phyloP scores from a whole-genome alignment of 2,797 vertebrate species.

The Avahi laniger region DNA sequence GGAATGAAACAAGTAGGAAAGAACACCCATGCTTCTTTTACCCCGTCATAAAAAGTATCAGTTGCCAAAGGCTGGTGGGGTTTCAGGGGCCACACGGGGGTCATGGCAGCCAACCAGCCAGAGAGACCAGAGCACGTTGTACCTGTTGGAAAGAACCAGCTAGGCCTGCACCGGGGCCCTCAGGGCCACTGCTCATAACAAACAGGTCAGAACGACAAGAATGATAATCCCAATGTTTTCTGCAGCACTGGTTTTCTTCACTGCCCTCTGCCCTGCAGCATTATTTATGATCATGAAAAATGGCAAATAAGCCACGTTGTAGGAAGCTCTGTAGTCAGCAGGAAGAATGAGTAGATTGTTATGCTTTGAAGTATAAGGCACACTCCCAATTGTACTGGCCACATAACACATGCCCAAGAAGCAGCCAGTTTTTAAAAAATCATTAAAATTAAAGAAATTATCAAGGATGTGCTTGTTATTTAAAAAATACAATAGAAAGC shows the following conservation, averaged over 20 bases:
- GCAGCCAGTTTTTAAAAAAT: not conserved
- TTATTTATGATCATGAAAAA: not conserved
- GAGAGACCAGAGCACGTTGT: accelerated
- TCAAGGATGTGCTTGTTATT: not conserved
- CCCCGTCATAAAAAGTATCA: not conserved
- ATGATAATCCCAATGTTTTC: not conserved
- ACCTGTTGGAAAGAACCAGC: not conserved
- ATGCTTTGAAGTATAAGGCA: not conserved
- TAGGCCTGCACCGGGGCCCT: not conserved
- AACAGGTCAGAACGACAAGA: not conserved
- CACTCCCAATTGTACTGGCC: not conserved
- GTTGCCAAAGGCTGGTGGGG: not conserved
- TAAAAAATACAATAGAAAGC: not conserved
- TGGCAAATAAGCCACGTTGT: not conserved
- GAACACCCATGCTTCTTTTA: too few relatives aligned
- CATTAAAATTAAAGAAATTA: not conserved
- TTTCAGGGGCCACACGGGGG: not conserved
- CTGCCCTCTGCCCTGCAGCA: not conserved
- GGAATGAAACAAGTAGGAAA: not conserved
- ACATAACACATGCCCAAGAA: not conserved
- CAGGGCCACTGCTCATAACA: not conserved
- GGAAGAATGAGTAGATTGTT: not conserved
- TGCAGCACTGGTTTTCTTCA: not conserved
- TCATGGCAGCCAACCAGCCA: not conserved
- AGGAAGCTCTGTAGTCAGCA: not conserved